Evolutionary conservation across 2,113 vertebrate species (phyloP).

Genomic region (Gila orcuttii): DNA sequence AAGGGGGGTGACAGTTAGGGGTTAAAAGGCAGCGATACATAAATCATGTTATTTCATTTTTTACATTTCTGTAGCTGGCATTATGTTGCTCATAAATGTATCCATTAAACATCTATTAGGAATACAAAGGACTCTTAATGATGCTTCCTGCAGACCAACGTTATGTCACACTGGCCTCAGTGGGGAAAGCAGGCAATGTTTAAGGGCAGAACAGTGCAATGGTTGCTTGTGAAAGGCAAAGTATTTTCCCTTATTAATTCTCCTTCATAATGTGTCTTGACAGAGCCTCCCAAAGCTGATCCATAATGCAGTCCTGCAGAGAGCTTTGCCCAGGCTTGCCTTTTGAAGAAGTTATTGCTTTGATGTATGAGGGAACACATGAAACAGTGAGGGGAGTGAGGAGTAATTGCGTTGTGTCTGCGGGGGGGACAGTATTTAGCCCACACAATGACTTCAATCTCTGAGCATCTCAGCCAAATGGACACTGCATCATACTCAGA

Average conservation of each 20-base stretch:
- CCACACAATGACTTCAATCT: slow-evolving; percentile 62
- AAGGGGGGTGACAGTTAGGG: too few species aligned
- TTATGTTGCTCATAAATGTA: not conserved
- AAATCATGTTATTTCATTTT: not conserved
- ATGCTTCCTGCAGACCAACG: not conserved
- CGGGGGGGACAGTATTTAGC: slow-evolving; percentile 56
- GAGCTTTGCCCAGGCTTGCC: slow-evolving; percentile 56
- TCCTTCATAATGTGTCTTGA: slow-evolving; percentile 61
- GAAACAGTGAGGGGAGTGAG: slow-evolving; percentile 59
- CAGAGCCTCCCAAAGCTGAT: slow-evolving; percentile 60
- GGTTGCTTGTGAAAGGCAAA: slow-evolving; percentile 55
- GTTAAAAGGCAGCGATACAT: not conserved
- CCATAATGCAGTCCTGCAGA: slow-evolving; percentile 60
- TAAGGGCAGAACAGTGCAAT: slow-evolving; percentile 42
- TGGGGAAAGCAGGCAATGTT: slow-evolving; percentile 30
- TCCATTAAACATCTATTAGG: slow-evolving; percentile 3
- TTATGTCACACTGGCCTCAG: slow-evolving; percentile 20
- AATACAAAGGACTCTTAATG: not conserved
- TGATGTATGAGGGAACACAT: slow-evolving; percentile 62
- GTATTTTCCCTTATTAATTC: slow-evolving; percentile 62
- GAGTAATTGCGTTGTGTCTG: slow-evolving; percentile 61
- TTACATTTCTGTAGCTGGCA: not conserved
- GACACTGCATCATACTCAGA: slow-evolving; percentile 55
- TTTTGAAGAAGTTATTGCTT: slow-evolving; percentile 64
- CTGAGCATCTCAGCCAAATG: slow-evolving; percentile 52